These are phyloP conservation scores for Acanthiza pusilla DNA, from an alignment of 2,797 vertebrate species.

Conservation along the genomic window DNA sequence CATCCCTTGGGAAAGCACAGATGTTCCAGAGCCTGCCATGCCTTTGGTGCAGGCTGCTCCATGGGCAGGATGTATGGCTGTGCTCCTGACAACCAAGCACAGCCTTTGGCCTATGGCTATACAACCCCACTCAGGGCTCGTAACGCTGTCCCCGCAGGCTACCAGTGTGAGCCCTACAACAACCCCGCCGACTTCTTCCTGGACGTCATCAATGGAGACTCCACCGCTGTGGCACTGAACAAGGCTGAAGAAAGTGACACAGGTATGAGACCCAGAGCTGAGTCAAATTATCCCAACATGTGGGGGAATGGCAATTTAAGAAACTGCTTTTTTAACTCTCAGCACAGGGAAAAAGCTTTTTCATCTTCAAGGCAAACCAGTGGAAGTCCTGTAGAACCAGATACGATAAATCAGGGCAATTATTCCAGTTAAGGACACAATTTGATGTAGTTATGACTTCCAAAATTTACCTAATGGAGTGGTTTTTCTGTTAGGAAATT, in stretches of 20 bases:
- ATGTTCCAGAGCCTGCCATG: background rate
- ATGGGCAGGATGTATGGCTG: fast-evolving
- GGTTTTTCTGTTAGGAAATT: background rate
- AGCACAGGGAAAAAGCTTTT: background rate
- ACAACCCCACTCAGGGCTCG: background rate
- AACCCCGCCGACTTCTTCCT: slow-evolving; percentile 95
- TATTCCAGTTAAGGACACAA: background rate
- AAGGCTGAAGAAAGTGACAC: slow-evolving; percentile 50
- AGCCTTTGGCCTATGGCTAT: background rate
- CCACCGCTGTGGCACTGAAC: slow-evolving; percentile 64
- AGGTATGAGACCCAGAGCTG: slow-evolving; percentile 43
- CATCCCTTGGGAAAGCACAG: fast-evolving
- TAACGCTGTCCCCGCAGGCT: slow-evolving; percentile 73
- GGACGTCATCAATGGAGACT: slow-evolving; percentile 89
- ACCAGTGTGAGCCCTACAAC: slow-evolving; percentile 85
- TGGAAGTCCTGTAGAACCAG: background rate
- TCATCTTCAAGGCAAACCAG: background rate
- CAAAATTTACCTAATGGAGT: background rate
- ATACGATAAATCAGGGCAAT: background rate
- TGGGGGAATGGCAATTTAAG: background rate
- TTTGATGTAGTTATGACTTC: background rate
- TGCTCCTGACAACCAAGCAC: background rate
- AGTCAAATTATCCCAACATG: background rate
- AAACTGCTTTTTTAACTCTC: background rate
- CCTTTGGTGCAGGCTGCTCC: too few species aligned